Base-by-base conservation (phyloP, 2,797 vertebrate species). In the Argyrosomus regius region DNA sequence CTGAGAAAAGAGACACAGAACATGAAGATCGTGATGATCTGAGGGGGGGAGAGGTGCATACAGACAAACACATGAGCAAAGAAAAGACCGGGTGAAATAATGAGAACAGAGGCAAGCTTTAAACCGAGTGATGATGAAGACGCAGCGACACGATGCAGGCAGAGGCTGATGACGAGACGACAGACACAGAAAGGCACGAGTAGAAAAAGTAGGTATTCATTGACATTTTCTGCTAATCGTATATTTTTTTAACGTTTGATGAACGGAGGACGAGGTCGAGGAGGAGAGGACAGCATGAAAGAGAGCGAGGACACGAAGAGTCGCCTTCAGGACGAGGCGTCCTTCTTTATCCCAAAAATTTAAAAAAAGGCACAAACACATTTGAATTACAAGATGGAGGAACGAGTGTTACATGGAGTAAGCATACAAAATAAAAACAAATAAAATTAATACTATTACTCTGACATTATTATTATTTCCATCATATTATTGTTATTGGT, bases 141-240 rank as follows among this genome's bases (percentile, higher is more conserved):
- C 68, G 61, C 59, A 73, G 74, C 63, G 41, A 78, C 75, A 76
- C 53, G 18, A 83, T 11, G 35, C 73, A 89, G 82, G 68, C 77
- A 86, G 73, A 84, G 80, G 88, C 72, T 10, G 61, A 80, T 82
- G 89, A 72, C 53, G 26, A 73, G 78, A 90, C 77, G 75, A 91
- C 83, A 89, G 62, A 90, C 88, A 93, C 81, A 86, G 86, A 94
- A 95, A 96, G 94, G 94, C 94, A 95, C 94, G 63, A 88, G 91
- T 89, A 95, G 88, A 92, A 92, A 92, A 88, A 89, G 78, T 75
- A 66, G 75, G 82, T 85, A 63, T 88, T 84, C 75, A 83, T 62
- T 46, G 53, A 86, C 78, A 72, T 78, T 83, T 76, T 77, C 72
- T 74, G 80, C 78, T 85, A 75, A 75, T 70, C 72, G 72, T 61